Evolutionary conservation across 2,888 invertebrate genomes (phyloP).

Genomic region (Emmelina monodactyla): DNA sequence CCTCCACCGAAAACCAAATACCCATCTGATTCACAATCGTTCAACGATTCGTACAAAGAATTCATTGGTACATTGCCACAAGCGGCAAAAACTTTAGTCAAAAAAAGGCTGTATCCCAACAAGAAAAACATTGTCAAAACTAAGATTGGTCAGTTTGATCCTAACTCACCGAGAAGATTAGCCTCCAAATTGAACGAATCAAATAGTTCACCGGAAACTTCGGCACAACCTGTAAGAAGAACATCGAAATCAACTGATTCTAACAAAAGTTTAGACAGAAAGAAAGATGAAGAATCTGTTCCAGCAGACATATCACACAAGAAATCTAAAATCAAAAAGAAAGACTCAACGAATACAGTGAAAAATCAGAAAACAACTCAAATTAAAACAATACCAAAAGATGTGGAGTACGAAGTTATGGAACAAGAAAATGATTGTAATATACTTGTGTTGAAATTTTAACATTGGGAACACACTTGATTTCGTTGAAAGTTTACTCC

Average conservation of each 20-base stretch:
- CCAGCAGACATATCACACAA: neutral
- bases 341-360: neutral
- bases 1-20: too few species aligned
- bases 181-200: too few species aligned
- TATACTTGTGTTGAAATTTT: conserved; percentile 44
- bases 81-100: too few species aligned
- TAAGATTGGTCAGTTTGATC: conserved; percentile 35
- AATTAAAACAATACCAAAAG: conserved; percentile 12
- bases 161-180: conserved; percentile 15
- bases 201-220: neutral
- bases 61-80: too few species aligned
- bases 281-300: neutral
- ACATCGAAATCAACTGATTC: too few species aligned
- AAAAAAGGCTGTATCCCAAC: conserved; percentile 18
- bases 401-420: conserved; percentile 37
- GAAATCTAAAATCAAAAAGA: conserved; percentile 3
- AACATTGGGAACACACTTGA: too few species aligned
- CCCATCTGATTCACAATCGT: conserved; percentile 22
- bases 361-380: conserved; percentile 1
- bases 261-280: neutral
- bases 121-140: conserved; percentile 30
- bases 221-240: neutral
- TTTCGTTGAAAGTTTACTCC: too few species aligned
- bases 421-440: conserved; percentile 49
- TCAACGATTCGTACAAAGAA: conserved; percentile 38